Conservation (phyloP, 2,113 vertebrate species). For the Peucedramus taeniatus region DNA sequence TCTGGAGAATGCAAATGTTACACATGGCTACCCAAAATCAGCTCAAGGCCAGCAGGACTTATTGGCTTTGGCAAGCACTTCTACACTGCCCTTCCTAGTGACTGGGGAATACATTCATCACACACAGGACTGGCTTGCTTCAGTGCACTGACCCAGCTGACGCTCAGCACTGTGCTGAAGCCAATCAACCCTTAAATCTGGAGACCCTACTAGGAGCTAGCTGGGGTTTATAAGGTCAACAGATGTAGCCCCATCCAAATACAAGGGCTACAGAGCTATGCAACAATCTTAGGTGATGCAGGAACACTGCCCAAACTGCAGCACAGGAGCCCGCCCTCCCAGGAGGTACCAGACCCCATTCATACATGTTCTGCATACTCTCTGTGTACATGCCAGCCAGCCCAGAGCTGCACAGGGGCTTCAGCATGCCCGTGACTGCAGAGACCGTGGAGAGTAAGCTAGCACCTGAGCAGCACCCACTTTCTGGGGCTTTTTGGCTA, state of each 20-base stretch:
- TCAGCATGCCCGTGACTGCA: not conserved
- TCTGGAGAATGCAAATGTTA: not conserved
- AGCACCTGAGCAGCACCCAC: not conserved
- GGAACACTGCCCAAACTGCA: not conserved
- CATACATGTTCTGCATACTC: not conserved
- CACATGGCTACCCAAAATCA: constrained; percentile 10
- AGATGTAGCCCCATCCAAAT: not conserved
- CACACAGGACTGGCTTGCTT: not conserved
- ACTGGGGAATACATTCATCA: not conserved
- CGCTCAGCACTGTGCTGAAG: not conserved
- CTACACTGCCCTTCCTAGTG: not conserved
- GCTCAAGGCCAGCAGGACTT: not conserved
- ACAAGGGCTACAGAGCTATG: not conserved
- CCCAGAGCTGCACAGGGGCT: not conserved
- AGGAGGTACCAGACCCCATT: not conserved
- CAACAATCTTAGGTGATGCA: not conserved
- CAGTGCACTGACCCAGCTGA: not conserved
- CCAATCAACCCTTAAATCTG: not conserved
- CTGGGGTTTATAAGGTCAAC: not conserved
- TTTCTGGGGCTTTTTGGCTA: not conserved
- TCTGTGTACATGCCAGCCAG: not conserved
- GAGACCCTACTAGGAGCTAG: not conserved
- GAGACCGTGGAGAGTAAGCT: not conserved
- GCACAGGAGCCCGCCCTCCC: not conserved
- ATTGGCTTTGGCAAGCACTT: not conserved